Evolutionary conservation across 2,113 vertebrate species (phyloP).

Genomic region (Zosterops pallidus): DNA sequence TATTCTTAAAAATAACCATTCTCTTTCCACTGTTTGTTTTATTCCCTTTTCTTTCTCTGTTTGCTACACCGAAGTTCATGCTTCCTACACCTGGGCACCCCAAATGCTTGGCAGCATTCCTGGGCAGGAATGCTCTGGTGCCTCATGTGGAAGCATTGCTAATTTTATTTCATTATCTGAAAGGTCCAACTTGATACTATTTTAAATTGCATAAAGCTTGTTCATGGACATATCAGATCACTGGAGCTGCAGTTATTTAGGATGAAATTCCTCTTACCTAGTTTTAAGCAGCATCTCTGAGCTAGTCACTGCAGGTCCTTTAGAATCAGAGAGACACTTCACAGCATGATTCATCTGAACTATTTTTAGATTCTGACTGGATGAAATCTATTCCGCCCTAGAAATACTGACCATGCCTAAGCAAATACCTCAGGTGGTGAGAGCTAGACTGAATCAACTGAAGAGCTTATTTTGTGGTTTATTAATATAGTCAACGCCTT

Average conservation of each 20-base stretch:
- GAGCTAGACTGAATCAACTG: neutral
- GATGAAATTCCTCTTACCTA: neutral
- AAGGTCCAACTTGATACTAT: neutral
- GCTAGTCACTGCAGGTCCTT: neutral
- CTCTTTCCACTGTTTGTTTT: neutral
- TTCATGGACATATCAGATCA: neutral
- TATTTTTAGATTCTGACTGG: slow-evolving; percentile 26
- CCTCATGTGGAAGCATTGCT: neutral
- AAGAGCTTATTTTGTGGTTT: neutral
- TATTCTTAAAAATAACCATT: neutral
- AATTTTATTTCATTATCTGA: neutral
- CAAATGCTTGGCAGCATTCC: neutral
- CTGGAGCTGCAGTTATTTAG: neutral
- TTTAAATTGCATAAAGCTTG: neutral
- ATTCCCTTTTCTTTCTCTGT: neutral
- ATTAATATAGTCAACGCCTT: neutral
- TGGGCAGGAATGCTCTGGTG: neutral
- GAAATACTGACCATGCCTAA: neutral
- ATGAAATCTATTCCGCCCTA: slow-evolving; percentile 17
- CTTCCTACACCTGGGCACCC: neutral
- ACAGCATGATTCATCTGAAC: neutral
- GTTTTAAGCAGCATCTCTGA: neutral
- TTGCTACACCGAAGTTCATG: neutral
- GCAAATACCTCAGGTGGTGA: neutral
- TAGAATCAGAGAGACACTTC: neutral